phyloP scores from a whole-genome alignment of 1,140 invertebrate species.

The Drosophila saltans region DNA sequence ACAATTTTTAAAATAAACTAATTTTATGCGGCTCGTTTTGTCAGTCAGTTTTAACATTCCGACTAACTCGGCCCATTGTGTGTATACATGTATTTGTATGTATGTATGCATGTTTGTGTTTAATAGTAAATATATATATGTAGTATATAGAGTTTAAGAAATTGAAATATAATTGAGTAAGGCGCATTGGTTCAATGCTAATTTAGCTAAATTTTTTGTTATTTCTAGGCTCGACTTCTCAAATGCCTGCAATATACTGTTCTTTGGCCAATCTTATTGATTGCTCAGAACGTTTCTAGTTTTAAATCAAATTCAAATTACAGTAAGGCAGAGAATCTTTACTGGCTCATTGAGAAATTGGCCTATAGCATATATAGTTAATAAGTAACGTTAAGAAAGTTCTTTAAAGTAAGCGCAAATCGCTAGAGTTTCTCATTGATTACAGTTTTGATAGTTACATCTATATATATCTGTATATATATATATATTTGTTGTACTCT shows the following conservation, averaged over 20 bases:
- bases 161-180: conserved; percentile 19
- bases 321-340: not conserved
- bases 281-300: not conserved
- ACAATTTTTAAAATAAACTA: conserved; percentile 42
- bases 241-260: not conserved
- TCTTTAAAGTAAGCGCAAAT: conserved; percentile 34
- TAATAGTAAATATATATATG: conserved; percentile 18
- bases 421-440: conserved; percentile 27
- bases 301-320: conserved; percentile 34
- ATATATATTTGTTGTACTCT: not conserved
- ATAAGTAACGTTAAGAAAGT: conserved; percentile 41
- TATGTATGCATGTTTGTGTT: conserved; percentile 10
- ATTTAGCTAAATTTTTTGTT: not conserved
- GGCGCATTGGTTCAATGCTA: conserved; percentile 18
- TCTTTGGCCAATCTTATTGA: no score
- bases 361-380: not conserved
- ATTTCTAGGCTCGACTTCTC: not conserved
- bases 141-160: not conserved
- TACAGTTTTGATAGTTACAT: conserved; percentile 44
- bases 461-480: conserved; percentile 22
- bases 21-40: conserved; percentile 48
- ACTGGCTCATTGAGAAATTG: not conserved
- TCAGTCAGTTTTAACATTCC: conserved; percentile 43
- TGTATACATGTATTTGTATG: conserved; percentile 18
- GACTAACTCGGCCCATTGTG: conserved; percentile 54